Base-by-base conservation (phyloP, 1,140 invertebrate genomes). In the Oppia nitens region DNA sequence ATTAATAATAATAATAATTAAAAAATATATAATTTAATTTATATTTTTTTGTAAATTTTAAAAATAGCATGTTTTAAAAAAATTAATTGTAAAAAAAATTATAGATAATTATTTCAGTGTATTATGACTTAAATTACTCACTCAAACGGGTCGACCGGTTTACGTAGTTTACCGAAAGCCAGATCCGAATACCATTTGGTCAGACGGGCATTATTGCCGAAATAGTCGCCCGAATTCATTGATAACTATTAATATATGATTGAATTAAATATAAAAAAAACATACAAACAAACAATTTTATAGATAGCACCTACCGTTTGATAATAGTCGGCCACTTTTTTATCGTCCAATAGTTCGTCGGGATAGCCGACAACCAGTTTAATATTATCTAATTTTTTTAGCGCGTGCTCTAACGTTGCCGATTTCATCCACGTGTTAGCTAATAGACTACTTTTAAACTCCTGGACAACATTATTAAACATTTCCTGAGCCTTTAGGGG, bases 341-440 rank as follows among this genome's bases (percentile, higher is more conserved):
- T 67, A 27, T 74, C 67, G 53, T 74, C 69, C 9, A 74, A 57
- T 25, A 76, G 67, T 58, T 68, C 72, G 53, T 71, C 68, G 17
- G 73, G 70, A 65, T 73, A 76, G 4, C 74, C 74, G 52, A 76
- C 74, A 55, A 73, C 71, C 28, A 73, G 70, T 21, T 64, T 63
- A 52, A 76, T 73, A 20, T 65, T 66, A 60, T 64, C 45, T 21
- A 62, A 48, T 62, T 67, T 94, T 11, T 60, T 32, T 4, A 54
- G 24, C n/a, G 91, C 91, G 11, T 82, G 76, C 54, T 76, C 73
- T 50, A 82, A 77, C 0, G 90, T 95, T 66, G 85, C 80, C 1
- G 77, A 72, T 65, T 94, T 89, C 87, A 96, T 94, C 92, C 92
- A 96, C 29, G 81, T 77, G 4, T 92, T 72, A 89, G 83, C 0